A percentile compares a stretch with the other conserved stretches of the same genome.
Conservation (phyloP, 2,113 vertebrate genomes). For the Accipiter cooperii region DNA sequence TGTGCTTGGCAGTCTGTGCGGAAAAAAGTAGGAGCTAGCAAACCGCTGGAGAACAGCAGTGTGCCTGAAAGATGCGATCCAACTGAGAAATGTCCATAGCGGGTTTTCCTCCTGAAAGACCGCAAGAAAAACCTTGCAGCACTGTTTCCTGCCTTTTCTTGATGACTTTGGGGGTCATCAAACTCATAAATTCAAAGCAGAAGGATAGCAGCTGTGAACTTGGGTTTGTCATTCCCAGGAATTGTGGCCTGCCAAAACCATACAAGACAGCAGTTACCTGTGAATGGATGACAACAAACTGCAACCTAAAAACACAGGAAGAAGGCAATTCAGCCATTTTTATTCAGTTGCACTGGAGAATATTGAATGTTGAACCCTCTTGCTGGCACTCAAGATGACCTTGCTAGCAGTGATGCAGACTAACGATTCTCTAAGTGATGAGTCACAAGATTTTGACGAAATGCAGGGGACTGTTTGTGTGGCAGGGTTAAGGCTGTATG, state of each 20-base stretch:
- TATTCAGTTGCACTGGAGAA: neutral
- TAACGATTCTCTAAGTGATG: neutral
- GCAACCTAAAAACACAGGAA: neutral
- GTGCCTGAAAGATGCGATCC: neutral
- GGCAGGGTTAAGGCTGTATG: neutral
- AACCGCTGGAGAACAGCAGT: neutral
- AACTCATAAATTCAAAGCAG: neutral
- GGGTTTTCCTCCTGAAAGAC: neutral
- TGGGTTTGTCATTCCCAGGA: neutral
- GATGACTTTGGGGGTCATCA: neutral
- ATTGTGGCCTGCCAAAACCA: neutral
- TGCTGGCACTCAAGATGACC: neutral
- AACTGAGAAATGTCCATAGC: neutral
- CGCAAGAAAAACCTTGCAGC: fast-evolving
- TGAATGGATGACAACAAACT: neutral
- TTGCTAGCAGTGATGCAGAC: neutral
- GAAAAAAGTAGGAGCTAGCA: neutral
- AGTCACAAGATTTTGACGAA: neutral
- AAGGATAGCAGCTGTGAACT: neutral
- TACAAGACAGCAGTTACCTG: neutral
- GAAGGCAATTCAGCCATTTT: neutral
- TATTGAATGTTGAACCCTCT: neutral
- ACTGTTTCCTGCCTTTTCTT: neutral
- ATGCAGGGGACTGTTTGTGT: neutral
- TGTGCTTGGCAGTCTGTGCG: neutral